Percentiles rank a stretch among this genome's conserved stretches.
Evolutionary conservation across 2,113 vertebrate species (phyloP).

Genomic region (Salvelinus alpinus): DNA sequence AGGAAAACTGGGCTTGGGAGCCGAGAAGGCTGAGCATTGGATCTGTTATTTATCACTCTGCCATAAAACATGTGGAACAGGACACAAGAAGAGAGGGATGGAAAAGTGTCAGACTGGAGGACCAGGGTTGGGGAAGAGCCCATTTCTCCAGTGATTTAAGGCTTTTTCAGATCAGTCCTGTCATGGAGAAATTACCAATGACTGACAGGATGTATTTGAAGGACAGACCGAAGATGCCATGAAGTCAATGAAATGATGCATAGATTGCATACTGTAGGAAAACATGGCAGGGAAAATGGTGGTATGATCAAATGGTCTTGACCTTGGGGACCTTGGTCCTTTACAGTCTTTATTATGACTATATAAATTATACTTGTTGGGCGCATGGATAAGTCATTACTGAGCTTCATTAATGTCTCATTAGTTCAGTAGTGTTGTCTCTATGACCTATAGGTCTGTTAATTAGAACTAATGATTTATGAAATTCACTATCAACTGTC

Average conservation of each 20-base stretch:
- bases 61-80: slow-evolving; percentile 32
- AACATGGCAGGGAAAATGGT: slow-evolving; percentile 51
- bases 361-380: slow-evolving; percentile 28
- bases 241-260: slow-evolving; percentile 43
- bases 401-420: not conserved
- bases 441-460: not conserved
- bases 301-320: slow-evolving; percentile 35
- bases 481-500: not conserved
- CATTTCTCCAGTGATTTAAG: slow-evolving; percentile 55
- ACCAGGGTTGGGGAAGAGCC: not conserved
- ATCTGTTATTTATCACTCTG: slow-evolving; percentile 61
- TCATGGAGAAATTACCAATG: slow-evolving; percentile 65
- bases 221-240: slow-evolving; percentile 50
- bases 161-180: slow-evolving; percentile 53
- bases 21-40: slow-evolving; percentile 24
- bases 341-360: too few species aligned
- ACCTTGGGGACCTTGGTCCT: slow-evolving; percentile 48
- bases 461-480: not conserved
- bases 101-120: slow-evolving; percentile 19
- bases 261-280: slow-evolving; percentile 24
- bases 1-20: slow-evolving; percentile 38
- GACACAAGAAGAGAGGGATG: slow-evolving; percentile 19
- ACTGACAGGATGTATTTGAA: slow-evolving; percentile 62
- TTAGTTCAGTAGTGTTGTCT: slow-evolving; percentile 1
- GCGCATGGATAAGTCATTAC: not conserved